Evolutionary conservation across 2,888 invertebrate genomes (phyloP), one percentile per base, ranked within the genome.

Genomic region (Drosophila merina): DNA sequence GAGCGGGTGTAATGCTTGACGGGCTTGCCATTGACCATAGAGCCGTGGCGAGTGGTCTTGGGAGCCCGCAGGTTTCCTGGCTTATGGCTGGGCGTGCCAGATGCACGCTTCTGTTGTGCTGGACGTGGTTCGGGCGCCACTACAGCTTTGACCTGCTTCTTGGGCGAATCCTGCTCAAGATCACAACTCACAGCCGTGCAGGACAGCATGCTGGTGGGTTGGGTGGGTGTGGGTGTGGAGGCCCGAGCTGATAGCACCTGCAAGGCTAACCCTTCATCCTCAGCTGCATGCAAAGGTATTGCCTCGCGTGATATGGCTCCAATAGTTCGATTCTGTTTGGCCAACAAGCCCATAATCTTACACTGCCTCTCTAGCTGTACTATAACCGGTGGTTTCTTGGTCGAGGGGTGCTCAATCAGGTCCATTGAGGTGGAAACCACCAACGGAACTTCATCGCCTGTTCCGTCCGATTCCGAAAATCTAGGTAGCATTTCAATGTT

Each of bases 181-280:
- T 89, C 91, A 58, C 89, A 88, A 64, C 83, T 89, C 4, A 77
- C 83, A 3, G 77, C 78, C 0, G 86, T 88, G 66, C 83, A 87
- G 5, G 88, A 89, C 50, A 88, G 57, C 14, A 82, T 76, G 14
- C 62, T 77, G 0, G 57, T 67, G n/a, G 88, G 82, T 28, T 82
- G 79, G 0, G 89, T 90, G 36, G 88, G 89, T 20, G 20, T 20
- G 0, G 91, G 91, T 2, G 91, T 91, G 0, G 91, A 91, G 0
- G 91, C 90, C 1, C 91, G 82, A 5, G 88, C 88, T 0, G 90
- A 90, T 2, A 90, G 67, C 51, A 88, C 84, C 42, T 90, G 90
- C 44, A 90, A 56, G 4, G 89, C 56, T 5, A 89, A 69, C 1
- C 72, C 71, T n/a, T 90, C 91, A 28, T 90, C 90, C 10, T 89